These are phyloP conservation scores for Neogobius melanostomus DNA, from an alignment of 2,113 vertebrate genomes.

Conservation along the genomic window DNA sequence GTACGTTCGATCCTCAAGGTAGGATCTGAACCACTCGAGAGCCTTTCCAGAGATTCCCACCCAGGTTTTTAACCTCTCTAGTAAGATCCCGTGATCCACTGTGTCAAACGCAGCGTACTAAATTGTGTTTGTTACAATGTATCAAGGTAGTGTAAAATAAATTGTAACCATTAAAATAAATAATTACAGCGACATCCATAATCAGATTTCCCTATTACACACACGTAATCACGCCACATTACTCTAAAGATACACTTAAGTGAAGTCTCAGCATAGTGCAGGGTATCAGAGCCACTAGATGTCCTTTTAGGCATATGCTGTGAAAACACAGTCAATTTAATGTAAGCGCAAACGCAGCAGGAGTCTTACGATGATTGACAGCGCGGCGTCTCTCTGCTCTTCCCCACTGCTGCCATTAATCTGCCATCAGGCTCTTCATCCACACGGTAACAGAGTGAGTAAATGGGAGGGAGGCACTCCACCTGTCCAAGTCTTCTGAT, in stretches of 20 bases:
- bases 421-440: conserved; percentile 30
- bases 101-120: too few species aligned
- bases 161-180: too few species aligned
- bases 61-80: too few species aligned
- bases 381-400: conserved; percentile 7
- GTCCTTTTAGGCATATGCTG: conserved; percentile 10
- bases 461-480: neutral
- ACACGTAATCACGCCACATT: neutral
- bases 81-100: too few species aligned
- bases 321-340: conserved; percentile 24
- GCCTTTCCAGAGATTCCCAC: too few species aligned
- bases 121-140: too few species aligned
- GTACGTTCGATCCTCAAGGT: too few species aligned
- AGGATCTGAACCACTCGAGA: too few species aligned
- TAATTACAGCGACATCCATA: too few species aligned
- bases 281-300: neutral
- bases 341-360: conserved; percentile 20
- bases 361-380: conserved; percentile 29
- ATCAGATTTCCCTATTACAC: too few species aligned
- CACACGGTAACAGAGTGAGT: conserved; percentile 24
- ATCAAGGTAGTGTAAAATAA: too few species aligned
- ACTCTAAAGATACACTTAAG: neutral
- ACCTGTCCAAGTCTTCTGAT: neutral
- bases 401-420: conserved; percentile 23
- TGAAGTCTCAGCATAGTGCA: neutral